Base-by-base conservation (phyloP, 2,797 vertebrate species). In the Danio tinwini region DNA sequence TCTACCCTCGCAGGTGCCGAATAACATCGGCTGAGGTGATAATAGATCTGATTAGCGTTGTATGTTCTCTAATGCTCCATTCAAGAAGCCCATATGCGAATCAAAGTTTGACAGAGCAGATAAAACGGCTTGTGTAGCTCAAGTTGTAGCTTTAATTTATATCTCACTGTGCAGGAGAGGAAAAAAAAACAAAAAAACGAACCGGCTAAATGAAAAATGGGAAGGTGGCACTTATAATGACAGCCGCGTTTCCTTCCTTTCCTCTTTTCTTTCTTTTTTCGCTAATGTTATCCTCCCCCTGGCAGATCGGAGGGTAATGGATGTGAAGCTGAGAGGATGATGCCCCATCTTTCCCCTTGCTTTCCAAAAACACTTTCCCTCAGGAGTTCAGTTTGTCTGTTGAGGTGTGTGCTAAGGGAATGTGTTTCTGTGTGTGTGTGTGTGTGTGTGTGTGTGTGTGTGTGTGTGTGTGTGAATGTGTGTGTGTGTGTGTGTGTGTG, bases 121-220 rank as follows among this genome's bases (percentile, higher is more conserved):
- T 55, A 55, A 13, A 3, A 8, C 45, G 70, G 42, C 53, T 76
- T n/a, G 59, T 77, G 45, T 65, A 50, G 29, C 70, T 64, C 37
- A 39, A n/a, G n/a, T 21, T 6, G 12, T 7, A 8, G 50, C 47
- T 69, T 39, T 88, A 90, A 90, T 85, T 86, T 85, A 90, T 85
- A 86, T 85, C 83, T 87, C 86, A 49, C 62, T 29, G 19, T 61
- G 68, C 81, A 83, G 76, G 80, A 64, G 8, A 44, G 39, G 13
- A n/a, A 37, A 42, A 56, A 40, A 70, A 59, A 74, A n/a, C n/a
- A 37, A 42, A 56, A 40, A 70, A 59, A 74, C 69, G 45, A 80
- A 65, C 47, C 81, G 73, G 88, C 82, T 83, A 88, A 87, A 91
- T 86, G 78, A 86, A 83, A 86, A 90, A 84, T 83, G 80, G 89